These are phyloP conservation scores for Tetrapedia diversipes DNA, from an alignment of 2,888 invertebrate genomes.

Conservation along the genomic window DNA sequence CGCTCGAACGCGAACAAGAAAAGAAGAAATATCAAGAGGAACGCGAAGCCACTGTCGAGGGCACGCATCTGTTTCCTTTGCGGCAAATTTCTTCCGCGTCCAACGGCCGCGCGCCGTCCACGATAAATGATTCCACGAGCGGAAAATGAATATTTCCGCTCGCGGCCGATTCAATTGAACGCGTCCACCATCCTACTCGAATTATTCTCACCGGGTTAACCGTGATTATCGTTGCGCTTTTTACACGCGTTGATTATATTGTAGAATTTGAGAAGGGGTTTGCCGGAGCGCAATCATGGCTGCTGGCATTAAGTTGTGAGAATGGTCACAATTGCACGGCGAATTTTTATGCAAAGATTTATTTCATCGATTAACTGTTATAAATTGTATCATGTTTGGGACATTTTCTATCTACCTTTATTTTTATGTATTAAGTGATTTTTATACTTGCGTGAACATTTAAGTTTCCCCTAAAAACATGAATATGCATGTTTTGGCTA, in stretches of 20 bases:
- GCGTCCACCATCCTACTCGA: conserved; percentile 7
- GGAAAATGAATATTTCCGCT: conserved; percentile 53
- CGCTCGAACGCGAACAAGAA: conserved; percentile 25
- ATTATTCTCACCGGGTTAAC: conserved; percentile 36
- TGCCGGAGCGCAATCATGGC: not conserved
- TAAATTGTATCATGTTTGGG: no score
- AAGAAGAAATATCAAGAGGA: conserved; percentile 46
- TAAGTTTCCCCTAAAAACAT: no score
- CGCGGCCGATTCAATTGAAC: conserved; percentile 35
- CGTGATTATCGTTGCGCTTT: conserved; percentile 33
- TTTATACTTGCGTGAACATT: no score
- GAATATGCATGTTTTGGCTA: no score
- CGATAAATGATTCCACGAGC: conserved; percentile 54
- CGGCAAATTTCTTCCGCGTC: conserved; percentile 64
- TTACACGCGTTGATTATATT: not conserved
- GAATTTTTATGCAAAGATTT: no score
- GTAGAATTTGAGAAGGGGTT: not conserved
- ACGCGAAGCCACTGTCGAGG: conserved; percentile 36
- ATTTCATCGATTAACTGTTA: no score
- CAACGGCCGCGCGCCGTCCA: conserved; percentile 24
- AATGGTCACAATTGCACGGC: no score
- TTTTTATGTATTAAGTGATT: no score
- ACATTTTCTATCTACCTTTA: no score
- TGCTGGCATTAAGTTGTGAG: no score
- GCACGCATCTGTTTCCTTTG: conserved; percentile 58